These are phyloP conservation scores for Tetramorium alpestre DNA, from an alignment of 1,140 invertebrate species.

Conservation along the genomic window DNA sequence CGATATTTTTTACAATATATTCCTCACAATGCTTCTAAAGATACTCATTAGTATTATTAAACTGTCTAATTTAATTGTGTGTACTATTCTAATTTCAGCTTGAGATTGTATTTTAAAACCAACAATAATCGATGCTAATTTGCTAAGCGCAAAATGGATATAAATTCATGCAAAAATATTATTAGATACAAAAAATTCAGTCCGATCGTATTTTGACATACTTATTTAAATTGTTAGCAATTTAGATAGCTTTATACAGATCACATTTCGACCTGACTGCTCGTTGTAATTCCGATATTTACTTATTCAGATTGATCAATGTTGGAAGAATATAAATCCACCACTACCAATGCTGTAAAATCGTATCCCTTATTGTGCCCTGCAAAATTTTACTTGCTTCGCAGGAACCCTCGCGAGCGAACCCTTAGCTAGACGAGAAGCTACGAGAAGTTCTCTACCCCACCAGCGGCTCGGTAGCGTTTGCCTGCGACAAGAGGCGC, in stretches of 20 bases:
- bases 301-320: background rate
- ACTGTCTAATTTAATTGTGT: too few relatives aligned
- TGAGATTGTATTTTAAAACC: too few relatives aligned
- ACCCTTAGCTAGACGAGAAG: background rate
- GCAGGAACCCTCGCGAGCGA: background rate
- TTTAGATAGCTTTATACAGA: background rate
- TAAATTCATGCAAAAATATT: too few relatives aligned
- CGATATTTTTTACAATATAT: too few relatives aligned
- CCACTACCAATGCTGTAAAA: background rate
- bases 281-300: background rate
- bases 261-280: background rate
- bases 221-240: background rate
- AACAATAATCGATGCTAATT: too few relatives aligned
- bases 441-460: conserved; percentile 28
- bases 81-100: too few relatives aligned
- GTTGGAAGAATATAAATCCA: background rate
- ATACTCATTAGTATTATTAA: too few relatives aligned
- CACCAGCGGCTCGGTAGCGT: conserved; percentile 59
- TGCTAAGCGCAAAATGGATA: too few relatives aligned
- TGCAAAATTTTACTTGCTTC: background rate
- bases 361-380: background rate
- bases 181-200: too few relatives aligned
- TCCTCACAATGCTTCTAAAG: too few relatives aligned
- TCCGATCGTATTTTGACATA: too few relatives aligned
- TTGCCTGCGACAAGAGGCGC: conserved; percentile 55